phyloP scores from a whole-genome alignment of 2,797 vertebrate genomes.

The Melanotaenia trifasciata region DNA sequence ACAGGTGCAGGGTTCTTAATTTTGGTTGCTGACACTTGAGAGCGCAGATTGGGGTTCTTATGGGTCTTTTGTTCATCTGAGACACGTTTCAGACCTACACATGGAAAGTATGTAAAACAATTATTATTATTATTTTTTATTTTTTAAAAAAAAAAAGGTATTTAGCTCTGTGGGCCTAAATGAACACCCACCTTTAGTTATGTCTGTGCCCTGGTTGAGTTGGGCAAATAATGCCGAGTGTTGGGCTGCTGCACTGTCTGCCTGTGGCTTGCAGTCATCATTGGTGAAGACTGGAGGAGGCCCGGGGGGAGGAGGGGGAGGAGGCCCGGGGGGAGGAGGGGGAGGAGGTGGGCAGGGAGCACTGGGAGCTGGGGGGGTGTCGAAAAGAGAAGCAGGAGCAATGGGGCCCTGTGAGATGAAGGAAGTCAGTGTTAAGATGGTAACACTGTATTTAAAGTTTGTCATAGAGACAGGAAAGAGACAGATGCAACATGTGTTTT shows the following conservation, averaged over 20 bases:
- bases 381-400: constrained; percentile 79
- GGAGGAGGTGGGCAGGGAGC: constrained; percentile 81
- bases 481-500: neutral
- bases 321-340: constrained; percentile 87
- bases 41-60: constrained; percentile 91
- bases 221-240: constrained; percentile 93
- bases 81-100: constrained; percentile 91
- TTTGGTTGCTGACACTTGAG: constrained; percentile 83
- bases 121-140: neutral
- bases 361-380: constrained; percentile 52
- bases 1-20: constrained; percentile 57
- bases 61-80: constrained; percentile 92
- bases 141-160: neutral
- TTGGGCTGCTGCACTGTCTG: constrained; percentile 62
- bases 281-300: constrained; percentile 84
- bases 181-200: constrained; percentile 89
- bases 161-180: neutral
- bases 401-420: constrained; percentile 79
- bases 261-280: constrained; percentile 74
- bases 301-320: constrained; percentile 87
- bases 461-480: constrained; percentile 3
- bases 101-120: neutral
- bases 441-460: neutral
- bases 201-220: constrained; percentile 95
- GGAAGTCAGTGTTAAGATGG: neutral